phyloP scores from a whole-genome alignment of 2,113 vertebrate species.

The Ptyas mucosa region DNA sequence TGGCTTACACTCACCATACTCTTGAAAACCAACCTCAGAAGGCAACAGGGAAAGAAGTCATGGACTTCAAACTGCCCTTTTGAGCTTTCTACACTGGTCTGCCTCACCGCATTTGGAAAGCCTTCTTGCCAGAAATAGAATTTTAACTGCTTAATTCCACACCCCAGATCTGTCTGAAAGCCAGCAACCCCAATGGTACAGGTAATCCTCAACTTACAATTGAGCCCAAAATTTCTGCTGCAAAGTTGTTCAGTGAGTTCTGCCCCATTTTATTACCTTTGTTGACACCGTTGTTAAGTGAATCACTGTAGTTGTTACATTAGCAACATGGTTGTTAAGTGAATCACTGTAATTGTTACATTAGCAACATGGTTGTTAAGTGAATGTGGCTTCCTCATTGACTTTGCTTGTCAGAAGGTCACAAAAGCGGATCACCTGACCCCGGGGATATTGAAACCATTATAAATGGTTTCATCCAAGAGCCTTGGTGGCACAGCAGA shows the following conservation, averaged over 20 bases:
- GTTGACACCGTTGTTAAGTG: not conserved
- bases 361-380: not conserved
- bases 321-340: no score
- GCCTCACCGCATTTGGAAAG: not conserved
- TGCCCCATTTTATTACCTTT: not conserved
- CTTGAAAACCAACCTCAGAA: not conserved
- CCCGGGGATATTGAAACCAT: not conserved
- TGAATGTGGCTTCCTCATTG: not conserved
- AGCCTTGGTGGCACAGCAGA: no score
- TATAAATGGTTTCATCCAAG: no score
- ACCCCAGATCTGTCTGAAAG: not conserved
- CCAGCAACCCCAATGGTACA: not conserved
- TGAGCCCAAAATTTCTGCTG: not conserved
- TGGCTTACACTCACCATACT: not conserved
- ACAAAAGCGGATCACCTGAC: not conserved
- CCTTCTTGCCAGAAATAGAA: not conserved
- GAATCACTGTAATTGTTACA: not conserved
- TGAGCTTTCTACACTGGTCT: not conserved
- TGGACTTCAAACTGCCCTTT: no score
- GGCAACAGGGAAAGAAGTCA: not conserved
- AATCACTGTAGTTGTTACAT: not conserved
- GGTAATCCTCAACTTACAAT: not conserved
- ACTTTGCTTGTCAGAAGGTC: not conserved
- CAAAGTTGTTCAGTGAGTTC: not conserved
- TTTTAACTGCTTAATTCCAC: not conserved